Evolutionary conservation across 2,888 invertebrate genomes (phyloP).

Genomic region (Molanna angustata): DNA sequence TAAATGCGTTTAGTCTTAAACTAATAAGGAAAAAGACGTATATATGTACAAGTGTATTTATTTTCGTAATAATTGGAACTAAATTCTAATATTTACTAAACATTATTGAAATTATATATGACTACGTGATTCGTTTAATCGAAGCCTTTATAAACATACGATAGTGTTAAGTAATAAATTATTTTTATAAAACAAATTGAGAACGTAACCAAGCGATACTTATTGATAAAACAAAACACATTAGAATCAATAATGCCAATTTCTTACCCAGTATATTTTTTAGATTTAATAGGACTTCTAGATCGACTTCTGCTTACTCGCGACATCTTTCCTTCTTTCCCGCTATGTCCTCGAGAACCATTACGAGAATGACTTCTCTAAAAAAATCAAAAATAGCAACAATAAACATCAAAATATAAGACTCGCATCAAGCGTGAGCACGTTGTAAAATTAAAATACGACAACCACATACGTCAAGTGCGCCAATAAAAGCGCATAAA

Average conservation of each 20-base stretch:
- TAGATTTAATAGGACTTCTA: slow-evolving; percentile 46
- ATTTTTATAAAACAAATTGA: too few species aligned
- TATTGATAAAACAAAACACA: too few species aligned
- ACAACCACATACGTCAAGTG: not conserved
- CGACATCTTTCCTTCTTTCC: slow-evolving; percentile 46
- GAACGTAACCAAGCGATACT: too few species aligned
- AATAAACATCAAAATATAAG: slow-evolving; percentile 3
- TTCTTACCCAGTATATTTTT: slow-evolving; percentile 52
- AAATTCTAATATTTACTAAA: too few species aligned
- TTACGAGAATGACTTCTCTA: slow-evolving; percentile 56
- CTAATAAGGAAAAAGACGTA: too few species aligned
- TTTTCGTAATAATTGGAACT: too few species aligned
- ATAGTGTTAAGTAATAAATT: too few species aligned
- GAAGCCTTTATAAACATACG: too few species aligned
- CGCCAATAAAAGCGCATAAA: not conserved
- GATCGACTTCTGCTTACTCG: slow-evolving; percentile 47
- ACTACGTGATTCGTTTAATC: too few species aligned
- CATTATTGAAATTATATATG: too few species aligned
- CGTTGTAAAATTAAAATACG: not conserved
- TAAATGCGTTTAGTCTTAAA: too few species aligned
- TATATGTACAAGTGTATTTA: too few species aligned
- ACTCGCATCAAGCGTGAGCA: not conserved
- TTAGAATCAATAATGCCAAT: not conserved
- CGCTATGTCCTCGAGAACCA: slow-evolving; percentile 50
- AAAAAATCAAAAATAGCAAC: slow-evolving; percentile 10